These are phyloP conservation scores for Thalassophryne amazonica DNA, from an alignment of 2,797 vertebrate genomes.

Conservation along the genomic window DNA sequence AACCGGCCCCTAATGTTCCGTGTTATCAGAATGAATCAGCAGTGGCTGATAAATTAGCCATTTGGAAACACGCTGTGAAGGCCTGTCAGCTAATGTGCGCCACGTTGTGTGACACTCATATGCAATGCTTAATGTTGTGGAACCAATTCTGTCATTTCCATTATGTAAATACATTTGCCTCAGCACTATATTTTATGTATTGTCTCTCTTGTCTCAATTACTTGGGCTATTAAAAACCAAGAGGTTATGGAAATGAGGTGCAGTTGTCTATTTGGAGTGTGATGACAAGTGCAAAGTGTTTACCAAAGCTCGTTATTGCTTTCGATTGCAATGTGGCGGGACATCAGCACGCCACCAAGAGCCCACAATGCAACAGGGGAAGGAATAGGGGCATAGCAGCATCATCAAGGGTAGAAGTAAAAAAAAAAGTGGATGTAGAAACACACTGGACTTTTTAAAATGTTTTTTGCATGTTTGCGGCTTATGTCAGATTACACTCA, in stretches of 20 bases:
- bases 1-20: constrained; percentile 63
- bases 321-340: constrained; percentile 49
- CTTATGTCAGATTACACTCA: constrained; percentile 8
- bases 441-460: too few relatives aligned
- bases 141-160: constrained; percentile 84
- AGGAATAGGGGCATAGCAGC: constrained; percentile 22
- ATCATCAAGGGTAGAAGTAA: constrained; percentile 6
- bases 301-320: constrained; percentile 61
- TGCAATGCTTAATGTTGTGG: constrained; percentile 84
- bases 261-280: constrained; percentile 63
- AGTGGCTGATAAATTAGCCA: constrained; percentile 72
- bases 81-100: constrained; percentile 64
- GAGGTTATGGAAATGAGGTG: constrained; percentile 71
- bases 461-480: constrained; percentile 12
- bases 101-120: constrained; percentile 69
- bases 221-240: constrained; percentile 81
- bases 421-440: too few relatives aligned
- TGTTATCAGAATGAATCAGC: constrained; percentile 78
- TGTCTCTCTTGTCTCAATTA: constrained; percentile 80
- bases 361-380: constrained; percentile 50
- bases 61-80: constrained; percentile 52
- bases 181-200: constrained; percentile 79
- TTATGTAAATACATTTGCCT: constrained; percentile 87
- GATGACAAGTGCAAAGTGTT: constrained; percentile 68
- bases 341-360: constrained; percentile 59